Base-by-base conservation (phyloP, 2,888 invertebrate species). In the Morpho helenor region DNA sequence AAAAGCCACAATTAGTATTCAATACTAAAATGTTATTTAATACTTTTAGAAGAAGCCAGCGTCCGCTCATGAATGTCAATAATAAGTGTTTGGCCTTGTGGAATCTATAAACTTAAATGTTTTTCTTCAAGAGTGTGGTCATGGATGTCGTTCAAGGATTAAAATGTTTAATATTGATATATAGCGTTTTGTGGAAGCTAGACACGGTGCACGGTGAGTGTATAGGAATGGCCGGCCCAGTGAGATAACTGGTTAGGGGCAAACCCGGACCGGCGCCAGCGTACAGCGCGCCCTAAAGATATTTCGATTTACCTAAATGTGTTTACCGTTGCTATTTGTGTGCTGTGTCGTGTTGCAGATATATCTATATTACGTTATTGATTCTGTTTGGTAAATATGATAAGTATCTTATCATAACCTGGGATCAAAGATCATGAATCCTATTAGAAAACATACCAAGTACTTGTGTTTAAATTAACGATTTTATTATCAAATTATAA, bases 1-100 rank as follows among this genome's bases (percentile, higher is more conserved):
- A 3, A 31, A 31, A 31, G 31, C 3, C 5, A 31, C 2, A 31
- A 52, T 39, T 44, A 54, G 16, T 46, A 51, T 43, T 31, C 65
- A 10, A 62, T 51, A 66, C 63, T 69, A 78, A 76, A 75, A 82
- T 84, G 82, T 72, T 73, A 71, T 72, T 75, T 76, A 76, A 77
- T 79, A 68, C 55, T 74, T 65, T 62, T 66, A 71, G 68, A 75
- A 73, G 62, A 72, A 71, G 69, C 68, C 77, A 84, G 87, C 87
- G 85, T 86, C 82, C 77, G 81, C 83, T 72, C 69, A 72, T 69
- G 65, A 77, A 73, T 82, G 78, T 79, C 77, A 79, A 74, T 83
- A 80, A 68, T 73, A 76, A 74, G 76, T 81, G 76, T 83, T 82
- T 79, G 75, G 67, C 69, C 73, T 68, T 74, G 70, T 72, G 65